A percentile compares a stretch with the other conserved stretches of the same genome.
Conservation (phyloP, 2,797 vertebrate genomes). For the Microchirus variegatus region DNA sequence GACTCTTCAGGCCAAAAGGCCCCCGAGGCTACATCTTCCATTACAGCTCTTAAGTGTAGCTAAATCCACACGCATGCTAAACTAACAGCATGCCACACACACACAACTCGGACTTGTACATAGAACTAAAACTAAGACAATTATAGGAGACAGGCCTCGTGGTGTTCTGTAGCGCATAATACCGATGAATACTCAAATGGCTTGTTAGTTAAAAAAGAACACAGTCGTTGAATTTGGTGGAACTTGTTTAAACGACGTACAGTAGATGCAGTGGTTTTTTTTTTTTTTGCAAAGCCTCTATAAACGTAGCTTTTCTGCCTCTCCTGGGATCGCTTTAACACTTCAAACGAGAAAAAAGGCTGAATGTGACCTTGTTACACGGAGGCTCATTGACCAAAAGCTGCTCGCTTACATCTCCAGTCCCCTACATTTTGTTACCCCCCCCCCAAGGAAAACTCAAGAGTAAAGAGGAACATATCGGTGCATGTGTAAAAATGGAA, state of each 20-base stretch:
- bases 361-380: slow-evolving; percentile 71
- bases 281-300: slow-evolving; percentile 33
- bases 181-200: slow-evolving; percentile 71
- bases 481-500: not conserved
- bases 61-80: slow-evolving; percentile 68
- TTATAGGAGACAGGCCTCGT: slow-evolving; percentile 59
- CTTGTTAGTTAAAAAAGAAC: slow-evolving; percentile 70
- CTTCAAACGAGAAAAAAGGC: slow-evolving; percentile 75
- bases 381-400: slow-evolving; percentile 78
- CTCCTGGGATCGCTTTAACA: slow-evolving; percentile 79
- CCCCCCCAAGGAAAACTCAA: slow-evolving; percentile 59
- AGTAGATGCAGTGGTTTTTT: slow-evolving; percentile 42
- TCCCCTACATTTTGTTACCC: slow-evolving; percentile 64
- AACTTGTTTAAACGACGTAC: slow-evolving; percentile 59
- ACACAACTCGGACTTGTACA: slow-evolving; percentile 55
- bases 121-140: slow-evolving; percentile 58
- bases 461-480: slow-evolving; percentile 25
- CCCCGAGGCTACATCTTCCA: slow-evolving; percentile 70
- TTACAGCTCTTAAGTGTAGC: slow-evolving; percentile 70
- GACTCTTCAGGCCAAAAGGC: slow-evolving; percentile 77
- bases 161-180: slow-evolving; percentile 58
- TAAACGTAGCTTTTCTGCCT: slow-evolving; percentile 61
- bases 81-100: slow-evolving; percentile 57
- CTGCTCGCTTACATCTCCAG: slow-evolving; percentile 62
- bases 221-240: slow-evolving; percentile 45